Evolutionary conservation across 37 sponge, comb jelly and placozoan genomes (phyloP).

Genomic region (Amphimedon queenslandica): DNA sequence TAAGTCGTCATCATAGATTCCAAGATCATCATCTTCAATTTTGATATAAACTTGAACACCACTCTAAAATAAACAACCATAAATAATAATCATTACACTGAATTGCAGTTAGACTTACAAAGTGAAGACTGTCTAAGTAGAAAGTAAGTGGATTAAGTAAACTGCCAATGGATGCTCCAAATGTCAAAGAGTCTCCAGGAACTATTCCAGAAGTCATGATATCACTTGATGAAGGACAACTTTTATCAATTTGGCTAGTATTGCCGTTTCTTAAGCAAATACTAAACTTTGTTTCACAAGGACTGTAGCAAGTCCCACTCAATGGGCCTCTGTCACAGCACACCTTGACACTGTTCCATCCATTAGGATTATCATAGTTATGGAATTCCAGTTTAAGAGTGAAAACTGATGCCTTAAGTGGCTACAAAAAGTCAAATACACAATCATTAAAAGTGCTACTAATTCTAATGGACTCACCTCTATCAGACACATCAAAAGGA

Average conservation of each 20-base stretch:
- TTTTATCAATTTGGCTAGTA: background rate
- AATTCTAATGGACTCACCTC: too few relatives aligned
- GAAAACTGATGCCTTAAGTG: too few relatives aligned
- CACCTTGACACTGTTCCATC: background rate
- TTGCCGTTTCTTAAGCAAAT: conserved; percentile 2
- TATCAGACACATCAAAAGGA: too few relatives aligned
- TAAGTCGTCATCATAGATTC: background rate
- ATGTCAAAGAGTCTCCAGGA: conserved; percentile 8
- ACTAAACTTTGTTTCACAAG: conserved; percentile 24
- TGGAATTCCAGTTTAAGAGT: background rate
- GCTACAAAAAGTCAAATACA: too few relatives aligned
- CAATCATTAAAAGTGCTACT: too few relatives aligned
- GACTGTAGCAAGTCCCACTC: background rate
- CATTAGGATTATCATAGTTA: background rate
- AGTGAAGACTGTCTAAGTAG: background rate
- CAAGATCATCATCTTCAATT: conserved; percentile 12
- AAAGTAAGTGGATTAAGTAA: conserved; percentile 19
- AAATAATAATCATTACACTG: background rate
- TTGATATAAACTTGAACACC: conserved; percentile 1
- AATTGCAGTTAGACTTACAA: background rate
- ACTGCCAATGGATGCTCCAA: conserved; percentile 7
- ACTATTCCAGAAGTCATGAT: conserved; percentile 5
- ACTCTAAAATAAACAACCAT: conserved; percentile 4
- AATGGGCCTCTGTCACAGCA: background rate
- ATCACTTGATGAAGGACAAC: background rate